Percentiles rank a stretch among this genome's conserved stretches.
Evolutionary conservation across 2,797 vertebrate species (phyloP).

Genomic region (Chaunax sp.): DNA sequence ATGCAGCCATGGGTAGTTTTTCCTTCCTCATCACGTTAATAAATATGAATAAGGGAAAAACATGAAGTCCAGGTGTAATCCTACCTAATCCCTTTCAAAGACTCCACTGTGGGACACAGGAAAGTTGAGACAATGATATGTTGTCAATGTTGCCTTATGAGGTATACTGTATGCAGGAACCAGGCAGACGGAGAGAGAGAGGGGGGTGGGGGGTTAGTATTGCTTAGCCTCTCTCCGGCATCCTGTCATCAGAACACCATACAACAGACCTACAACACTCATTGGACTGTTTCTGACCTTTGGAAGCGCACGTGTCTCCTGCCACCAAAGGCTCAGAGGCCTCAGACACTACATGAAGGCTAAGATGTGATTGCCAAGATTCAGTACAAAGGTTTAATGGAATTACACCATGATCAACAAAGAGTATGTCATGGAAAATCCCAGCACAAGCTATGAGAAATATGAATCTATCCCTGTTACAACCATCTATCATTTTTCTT

Average conservation of each 20-base stretch:
- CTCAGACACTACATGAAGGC: conserved; percentile 61
- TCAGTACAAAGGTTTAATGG: conserved; percentile 63
- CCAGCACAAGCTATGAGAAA: conserved; percentile 59
- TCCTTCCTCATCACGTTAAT: conserved; percentile 22
- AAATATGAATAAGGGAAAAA: conserved; percentile 36
- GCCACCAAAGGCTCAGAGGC: conserved; percentile 40
- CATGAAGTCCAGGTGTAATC: conserved; percentile 34
- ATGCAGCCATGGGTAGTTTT: conserved; percentile 32
- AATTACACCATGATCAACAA: conserved; percentile 49
- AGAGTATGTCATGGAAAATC: conserved; percentile 54
- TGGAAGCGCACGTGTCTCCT: conserved; percentile 52
- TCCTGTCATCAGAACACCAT: conserved; percentile 61
- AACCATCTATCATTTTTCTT: conserved; percentile 53
- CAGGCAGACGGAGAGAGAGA: conserved; percentile 72
- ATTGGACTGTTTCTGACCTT: conserved; percentile 44
- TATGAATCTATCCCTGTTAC: conserved; percentile 64
- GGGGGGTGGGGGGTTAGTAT: conserved; percentile 71
- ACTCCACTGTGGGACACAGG: conserved; percentile 64
- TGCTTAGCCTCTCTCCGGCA: conserved; percentile 80
- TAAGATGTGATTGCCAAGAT: conserved; percentile 67
- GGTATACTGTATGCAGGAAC: conserved; percentile 77
- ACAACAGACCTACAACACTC: conserved; percentile 33
- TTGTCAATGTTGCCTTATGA: conserved; percentile 74
- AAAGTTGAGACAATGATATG: conserved; percentile 81
- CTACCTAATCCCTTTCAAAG: conserved; percentile 31